Conservation (phyloP, 2,797 vertebrate genomes). For the Cyclopterus lumpus region DNA sequence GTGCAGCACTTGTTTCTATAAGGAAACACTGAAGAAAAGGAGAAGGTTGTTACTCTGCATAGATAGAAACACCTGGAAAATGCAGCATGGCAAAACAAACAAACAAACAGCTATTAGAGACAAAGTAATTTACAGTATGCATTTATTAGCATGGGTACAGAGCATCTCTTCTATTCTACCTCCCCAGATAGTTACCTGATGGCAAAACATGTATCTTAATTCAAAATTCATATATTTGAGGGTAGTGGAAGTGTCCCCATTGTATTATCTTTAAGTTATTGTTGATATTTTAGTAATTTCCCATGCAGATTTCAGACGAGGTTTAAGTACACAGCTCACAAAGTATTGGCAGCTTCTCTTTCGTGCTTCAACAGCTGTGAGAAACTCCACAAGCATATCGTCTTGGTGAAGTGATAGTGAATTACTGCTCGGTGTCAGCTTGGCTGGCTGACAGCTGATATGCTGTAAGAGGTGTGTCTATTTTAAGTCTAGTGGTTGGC, state of each 20-base stretch:
- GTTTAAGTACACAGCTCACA: slow-evolving; percentile 2
- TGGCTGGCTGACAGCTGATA: slow-evolving; percentile 57
- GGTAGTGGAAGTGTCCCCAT: background rate
- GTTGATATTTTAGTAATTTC: background rate
- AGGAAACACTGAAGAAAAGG: slow-evolving; percentile 6
- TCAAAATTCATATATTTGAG: background rate
- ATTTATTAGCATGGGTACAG: background rate
- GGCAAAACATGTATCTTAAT: slow-evolving; percentile 8
- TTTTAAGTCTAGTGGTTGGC: slow-evolving; percentile 55
- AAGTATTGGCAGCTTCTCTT: slow-evolving; percentile 1
- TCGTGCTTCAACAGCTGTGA: background rate
- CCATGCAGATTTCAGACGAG: slow-evolving; percentile 1
- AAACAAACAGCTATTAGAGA: slow-evolving; percentile 31
- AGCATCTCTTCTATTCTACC: slow-evolving; percentile 1
- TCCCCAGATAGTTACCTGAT: slow-evolving; percentile 5
- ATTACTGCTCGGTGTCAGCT: slow-evolving; percentile 32
- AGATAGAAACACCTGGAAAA: slow-evolving; percentile 26
- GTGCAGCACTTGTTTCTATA: slow-evolving; percentile 14
- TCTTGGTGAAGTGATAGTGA: slow-evolving; percentile 27
- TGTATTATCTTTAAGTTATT: background rate
- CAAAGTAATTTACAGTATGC: background rate
- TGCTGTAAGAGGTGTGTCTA: slow-evolving; percentile 48
- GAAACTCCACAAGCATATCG: background rate
- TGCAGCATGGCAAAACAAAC: no score
- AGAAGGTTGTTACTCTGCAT: background rate